These are phyloP conservation scores for Motacilla alba DNA, from an alignment of 2,113 vertebrate species.

Conservation along the genomic window DNA sequence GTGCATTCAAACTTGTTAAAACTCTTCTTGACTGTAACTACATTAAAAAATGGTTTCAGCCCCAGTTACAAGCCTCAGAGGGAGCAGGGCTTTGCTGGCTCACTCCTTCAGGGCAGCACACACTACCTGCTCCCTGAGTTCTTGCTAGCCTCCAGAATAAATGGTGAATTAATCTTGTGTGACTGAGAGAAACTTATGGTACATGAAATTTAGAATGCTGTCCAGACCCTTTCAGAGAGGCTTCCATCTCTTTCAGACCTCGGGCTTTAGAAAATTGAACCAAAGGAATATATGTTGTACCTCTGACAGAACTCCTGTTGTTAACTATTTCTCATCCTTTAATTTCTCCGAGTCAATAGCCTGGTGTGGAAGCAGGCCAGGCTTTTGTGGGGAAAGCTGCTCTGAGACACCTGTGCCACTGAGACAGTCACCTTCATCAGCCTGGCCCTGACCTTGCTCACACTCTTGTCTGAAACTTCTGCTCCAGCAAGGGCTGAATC, in stretches of 20 bases:
- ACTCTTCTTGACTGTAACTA: slow-evolving; percentile 24
- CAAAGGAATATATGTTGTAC: slow-evolving; percentile 44
- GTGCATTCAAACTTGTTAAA: slow-evolving; percentile 46
- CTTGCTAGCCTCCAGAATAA: slow-evolving; percentile 37
- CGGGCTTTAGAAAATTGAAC: slow-evolving; percentile 58
- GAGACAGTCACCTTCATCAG: neutral
- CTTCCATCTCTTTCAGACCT: slow-evolving; percentile 66
- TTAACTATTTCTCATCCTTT: slow-evolving; percentile 62
- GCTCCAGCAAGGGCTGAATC: neutral
- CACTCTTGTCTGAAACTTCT: neutral
- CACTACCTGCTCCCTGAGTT: neutral
- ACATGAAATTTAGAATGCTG: slow-evolving; percentile 65
- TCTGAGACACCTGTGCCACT: neutral
- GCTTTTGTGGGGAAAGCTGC: neutral
- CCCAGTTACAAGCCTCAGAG: slow-evolving; percentile 26
- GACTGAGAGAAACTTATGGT: slow-evolving; percentile 56
- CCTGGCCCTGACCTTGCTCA: neutral
- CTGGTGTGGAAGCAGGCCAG: neutral
- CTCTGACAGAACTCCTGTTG: slow-evolving; percentile 29
- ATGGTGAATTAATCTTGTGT: slow-evolving; percentile 62
- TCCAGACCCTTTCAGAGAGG: slow-evolving; percentile 53
- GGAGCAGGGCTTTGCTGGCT: neutral
- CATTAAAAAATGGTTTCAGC: slow-evolving; percentile 19
- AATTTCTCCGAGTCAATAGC: neutral
- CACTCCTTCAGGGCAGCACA: neutral